Conservation (phyloP, 2,113 vertebrate genomes). For the Sinocyclocheilus anshuiensis region DNA sequence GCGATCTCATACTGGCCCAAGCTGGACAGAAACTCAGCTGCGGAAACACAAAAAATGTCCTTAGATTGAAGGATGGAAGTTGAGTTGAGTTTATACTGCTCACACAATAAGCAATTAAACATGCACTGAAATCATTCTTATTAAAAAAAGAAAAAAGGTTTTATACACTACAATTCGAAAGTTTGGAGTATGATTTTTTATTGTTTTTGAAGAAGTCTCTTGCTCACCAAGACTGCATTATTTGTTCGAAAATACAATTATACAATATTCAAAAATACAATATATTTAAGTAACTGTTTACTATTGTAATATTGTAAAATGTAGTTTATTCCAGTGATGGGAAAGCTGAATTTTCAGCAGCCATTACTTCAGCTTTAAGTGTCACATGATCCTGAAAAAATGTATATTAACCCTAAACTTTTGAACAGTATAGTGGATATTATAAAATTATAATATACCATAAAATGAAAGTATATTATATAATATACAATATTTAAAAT, state of each 20-base stretch:
- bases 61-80: background rate
- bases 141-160: background rate
- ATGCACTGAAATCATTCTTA: background rate
- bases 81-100: background rate
- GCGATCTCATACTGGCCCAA: constrained; percentile 94
- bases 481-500: background rate
- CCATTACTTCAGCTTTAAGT: background rate
- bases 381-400: background rate
- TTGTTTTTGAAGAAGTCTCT: background rate
- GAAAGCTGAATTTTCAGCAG: background rate
- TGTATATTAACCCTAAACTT: background rate
- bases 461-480: background rate
- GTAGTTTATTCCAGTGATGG: background rate
- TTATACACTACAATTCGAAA: background rate
- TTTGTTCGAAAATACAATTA: background rate
- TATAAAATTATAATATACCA: background rate
- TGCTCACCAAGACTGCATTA: background rate
- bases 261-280: background rate
- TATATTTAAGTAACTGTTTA: background rate
- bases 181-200: background rate
- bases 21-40: constrained; percentile 93
- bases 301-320: background rate
- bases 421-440: background rate
- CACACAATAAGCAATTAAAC: background rate
- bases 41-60: constrained; percentile 44